Evolutionary conservation across 1,140 invertebrate genomes (phyloP), one percentile per base, ranked within the genome.

Genomic region (Aphis gossypii): DNA sequence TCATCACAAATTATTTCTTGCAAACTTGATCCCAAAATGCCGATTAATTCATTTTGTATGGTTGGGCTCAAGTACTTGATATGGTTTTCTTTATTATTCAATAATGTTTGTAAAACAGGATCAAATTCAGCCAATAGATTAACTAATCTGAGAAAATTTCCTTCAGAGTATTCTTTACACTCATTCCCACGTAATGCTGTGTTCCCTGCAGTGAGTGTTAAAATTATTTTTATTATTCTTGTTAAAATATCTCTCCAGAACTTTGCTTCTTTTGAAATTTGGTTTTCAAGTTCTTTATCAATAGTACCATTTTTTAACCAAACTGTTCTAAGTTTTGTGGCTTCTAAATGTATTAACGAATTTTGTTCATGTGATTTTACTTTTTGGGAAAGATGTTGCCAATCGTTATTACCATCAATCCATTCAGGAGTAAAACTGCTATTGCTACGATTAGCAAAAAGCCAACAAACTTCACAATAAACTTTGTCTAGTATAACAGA

Each of bases 161-260:
- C 51, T 68, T 68, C 60, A 68, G 60, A 68, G 60, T 68, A 68
- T 68, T 68, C 60, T 68, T 68, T 68, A 68, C 60, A 68, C 60
- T 68, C 60, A 68, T 68, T 68, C 5, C 60, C 60, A n/a, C 60
- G 30, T 68, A 84, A 84, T 21, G 83, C 83, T 84, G 83, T 84
- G 83, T 44, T 84, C 83, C 83, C 83, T 84, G 35, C 83, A 84
- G 83, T 84, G 41, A 84, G 83, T 84, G 83, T 84, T 7, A 84
- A 84, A 84, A 84, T 84, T 38, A 44, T 84, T 84, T 84, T 84
- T 84, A 84, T 84, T 84, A 35, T 84, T 84, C 83, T 84, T 84
- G 60, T 84, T 84, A 41, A 23, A 84, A 84, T 84, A 84, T 84
- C 41, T 41, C 83, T 84, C 83, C 41, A 38, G 83, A 41, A 41